Evolutionary conservation across 2,888 invertebrate genomes (phyloP).

Genomic region (Limnephilus lunatus): DNA sequence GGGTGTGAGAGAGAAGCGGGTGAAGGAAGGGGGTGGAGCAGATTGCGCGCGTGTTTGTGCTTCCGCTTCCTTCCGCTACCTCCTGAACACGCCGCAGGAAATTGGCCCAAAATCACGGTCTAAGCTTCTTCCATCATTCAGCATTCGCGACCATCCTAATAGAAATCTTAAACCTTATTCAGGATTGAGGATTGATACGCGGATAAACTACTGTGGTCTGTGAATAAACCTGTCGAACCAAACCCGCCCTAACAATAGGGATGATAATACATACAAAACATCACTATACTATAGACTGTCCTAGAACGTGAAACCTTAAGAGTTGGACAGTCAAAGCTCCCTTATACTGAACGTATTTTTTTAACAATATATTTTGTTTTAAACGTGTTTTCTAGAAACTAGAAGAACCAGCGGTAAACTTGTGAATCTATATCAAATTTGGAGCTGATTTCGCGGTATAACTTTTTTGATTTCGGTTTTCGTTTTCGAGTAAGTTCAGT

Average conservation of each 20-base stretch:
- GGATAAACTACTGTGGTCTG: neutral
- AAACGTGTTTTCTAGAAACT: too few relatives aligned
- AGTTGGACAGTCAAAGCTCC: too few relatives aligned
- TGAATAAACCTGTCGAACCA: neutral
- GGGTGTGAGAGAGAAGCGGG: neutral
- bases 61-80: conserved; percentile 61
- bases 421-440: too few relatives aligned
- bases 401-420: too few relatives aligned
- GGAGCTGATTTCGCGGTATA: too few relatives aligned
- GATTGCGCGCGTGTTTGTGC: conserved; percentile 29
- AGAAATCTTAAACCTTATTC: conserved; percentile 32
- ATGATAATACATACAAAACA: neutral
- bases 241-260: neutral
- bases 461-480: too few relatives aligned
- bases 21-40: neutral
- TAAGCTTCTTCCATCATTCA: conserved; percentile 38
- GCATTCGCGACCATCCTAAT: neutral
- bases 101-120: conserved; percentile 61
- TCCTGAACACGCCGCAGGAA: conserved; percentile 55
- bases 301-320: too few relatives aligned
- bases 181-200: neutral
- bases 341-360: too few relatives aligned
- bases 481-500: too few relatives aligned
- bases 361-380: too few relatives aligned
- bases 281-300: too few relatives aligned